phyloP scores from a whole-genome alignment of 2,113 vertebrate genomes.

The Microcebus lehilahytsara region DNA sequence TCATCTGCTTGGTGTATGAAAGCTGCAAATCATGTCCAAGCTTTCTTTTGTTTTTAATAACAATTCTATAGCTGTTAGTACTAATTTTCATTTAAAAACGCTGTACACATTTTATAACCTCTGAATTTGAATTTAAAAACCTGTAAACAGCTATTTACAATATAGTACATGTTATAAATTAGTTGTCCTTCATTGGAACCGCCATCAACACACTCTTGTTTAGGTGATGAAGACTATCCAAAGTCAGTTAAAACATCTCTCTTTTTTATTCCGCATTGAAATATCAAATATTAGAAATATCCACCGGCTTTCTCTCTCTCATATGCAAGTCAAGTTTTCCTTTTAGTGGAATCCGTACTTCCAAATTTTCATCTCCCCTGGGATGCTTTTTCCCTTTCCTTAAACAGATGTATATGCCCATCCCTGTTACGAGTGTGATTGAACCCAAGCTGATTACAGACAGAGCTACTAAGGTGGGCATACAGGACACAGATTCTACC shows the following conservation, averaged over 20 bases:
- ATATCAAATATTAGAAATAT: constrained; percentile 94
- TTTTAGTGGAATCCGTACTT: constrained; percentile 95
- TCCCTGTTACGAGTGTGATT: constrained; percentile 88
- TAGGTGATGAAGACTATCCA: constrained; percentile 26
- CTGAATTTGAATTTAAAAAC: constrained; percentile 84
- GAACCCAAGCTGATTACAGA: constrained; percentile 91
- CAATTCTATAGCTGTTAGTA: constrained; percentile 80
- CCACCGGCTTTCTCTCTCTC: constrained; percentile 91
- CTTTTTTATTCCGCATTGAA: constrained; percentile 48
- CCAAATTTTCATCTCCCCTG: constrained; percentile 87
- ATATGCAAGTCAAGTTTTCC: constrained; percentile 89
- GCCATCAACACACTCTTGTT: constrained; percentile 58
- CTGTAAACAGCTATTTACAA: constrained; percentile 88
- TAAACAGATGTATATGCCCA: constrained; percentile 94
- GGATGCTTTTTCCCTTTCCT: constrained; percentile 89
- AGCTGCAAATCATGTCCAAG: constrained; percentile 75
- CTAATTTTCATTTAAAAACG: constrained; percentile 83
- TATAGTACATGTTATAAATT: constrained; percentile 88
- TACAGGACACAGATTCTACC: constrained; percentile 87
- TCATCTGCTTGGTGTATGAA: constrained; percentile 77
- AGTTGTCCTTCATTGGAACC: constrained; percentile 79
- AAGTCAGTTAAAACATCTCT: constrained; percentile 47
- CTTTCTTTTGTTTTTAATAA: constrained; percentile 63
- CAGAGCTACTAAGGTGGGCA: constrained; percentile 90
- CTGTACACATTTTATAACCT: constrained; percentile 84